Percentiles rank a stretch among this genome's conserved stretches.
Evolutionary conservation across 2,113 vertebrate genomes (phyloP).

Genomic region (Chitala chitala): DNA sequence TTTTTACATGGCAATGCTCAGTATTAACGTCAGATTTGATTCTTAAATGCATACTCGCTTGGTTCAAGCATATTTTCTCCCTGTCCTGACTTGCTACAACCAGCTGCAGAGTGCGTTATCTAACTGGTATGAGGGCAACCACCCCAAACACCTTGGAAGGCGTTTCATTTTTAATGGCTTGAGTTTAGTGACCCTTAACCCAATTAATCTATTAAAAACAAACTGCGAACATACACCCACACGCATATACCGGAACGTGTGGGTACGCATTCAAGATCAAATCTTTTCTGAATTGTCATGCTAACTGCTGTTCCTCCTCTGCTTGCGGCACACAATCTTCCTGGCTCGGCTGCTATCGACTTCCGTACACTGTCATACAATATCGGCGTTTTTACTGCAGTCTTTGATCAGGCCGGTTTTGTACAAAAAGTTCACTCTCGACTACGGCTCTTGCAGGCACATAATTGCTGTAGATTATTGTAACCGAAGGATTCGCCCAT

Average conservation of each 20-base stretch:
- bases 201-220: background rate
- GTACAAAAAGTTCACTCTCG: background rate
- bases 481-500: background rate
- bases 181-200: conserved; percentile 3
- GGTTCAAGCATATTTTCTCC: background rate
- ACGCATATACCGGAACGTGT: background rate
- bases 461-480: conserved; percentile 7
- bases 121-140: background rate
- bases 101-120: background rate
- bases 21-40: background rate
- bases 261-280: no score
- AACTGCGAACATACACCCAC: background rate
- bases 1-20: conserved; percentile 20
- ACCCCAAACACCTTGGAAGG: conserved; percentile 17
- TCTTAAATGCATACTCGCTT: conserved; percentile 2
- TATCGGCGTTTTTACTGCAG: background rate
- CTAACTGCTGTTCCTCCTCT: no score
- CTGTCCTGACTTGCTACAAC: background rate
- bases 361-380: no score
- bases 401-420: background rate
- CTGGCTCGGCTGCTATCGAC: no score
- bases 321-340: no score
- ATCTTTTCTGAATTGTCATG: no score
- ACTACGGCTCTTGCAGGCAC: background rate
- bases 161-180: background rate